Evolutionary conservation across 2,797 vertebrate genomes (phyloP).

Genomic region (Gambelia wislizenii): DNA sequence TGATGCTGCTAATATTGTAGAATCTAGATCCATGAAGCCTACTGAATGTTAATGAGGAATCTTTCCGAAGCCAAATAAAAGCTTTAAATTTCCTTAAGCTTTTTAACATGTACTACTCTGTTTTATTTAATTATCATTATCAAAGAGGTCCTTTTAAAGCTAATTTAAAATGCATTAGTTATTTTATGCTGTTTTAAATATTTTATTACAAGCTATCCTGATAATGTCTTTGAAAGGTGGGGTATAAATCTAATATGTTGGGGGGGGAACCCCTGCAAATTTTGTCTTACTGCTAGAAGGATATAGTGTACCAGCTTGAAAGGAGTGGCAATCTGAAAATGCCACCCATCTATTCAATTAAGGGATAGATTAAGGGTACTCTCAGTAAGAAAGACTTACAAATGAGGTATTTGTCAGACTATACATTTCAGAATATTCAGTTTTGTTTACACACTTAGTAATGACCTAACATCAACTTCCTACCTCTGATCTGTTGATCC

Average conservation of each 20-base stretch:
- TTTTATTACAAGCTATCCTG: not conserved
- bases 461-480: constrained; percentile 82
- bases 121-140: not conserved
- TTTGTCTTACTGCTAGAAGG: not conserved
- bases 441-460: constrained; percentile 76
- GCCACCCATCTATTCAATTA: not conserved
- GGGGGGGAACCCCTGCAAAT: not conserved
- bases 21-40: not conserved
- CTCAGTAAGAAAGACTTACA: not conserved
- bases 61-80: not conserved
- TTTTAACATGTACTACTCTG: not conserved
- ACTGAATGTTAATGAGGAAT: not conserved
- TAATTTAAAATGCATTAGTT: not conserved
- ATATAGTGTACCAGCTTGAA: not conserved
- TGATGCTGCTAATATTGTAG: not conserved
- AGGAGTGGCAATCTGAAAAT: not conserved
- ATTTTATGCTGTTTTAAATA: not conserved
- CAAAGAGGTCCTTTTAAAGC: not conserved
- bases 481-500: constrained; percentile 77
- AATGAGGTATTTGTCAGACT: not conserved
- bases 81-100: not conserved
- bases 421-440: constrained; percentile 68
- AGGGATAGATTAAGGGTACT: not conserved
- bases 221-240: not conserved
- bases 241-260: not conserved